A percentile compares a stretch with the other conserved stretches of the same genome.
phyloP scores from a whole-genome alignment of 2,113 vertebrate genomes.

The Oxyura jamaicensis region DNA sequence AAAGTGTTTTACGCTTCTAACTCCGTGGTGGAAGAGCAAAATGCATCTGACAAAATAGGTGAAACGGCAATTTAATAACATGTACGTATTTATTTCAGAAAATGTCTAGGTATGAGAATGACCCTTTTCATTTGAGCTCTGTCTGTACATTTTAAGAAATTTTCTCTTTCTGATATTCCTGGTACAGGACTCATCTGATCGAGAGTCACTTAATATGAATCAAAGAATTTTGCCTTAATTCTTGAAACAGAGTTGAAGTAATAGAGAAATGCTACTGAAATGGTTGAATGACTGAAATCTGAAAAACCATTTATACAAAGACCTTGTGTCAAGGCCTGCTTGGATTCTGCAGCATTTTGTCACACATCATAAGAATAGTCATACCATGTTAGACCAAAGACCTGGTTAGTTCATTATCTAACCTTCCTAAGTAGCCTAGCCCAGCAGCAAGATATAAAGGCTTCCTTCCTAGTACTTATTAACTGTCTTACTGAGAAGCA shows the following conservation, averaged over 20 bases:
- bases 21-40: background rate
- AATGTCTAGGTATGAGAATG: background rate
- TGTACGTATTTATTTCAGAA: background rate
- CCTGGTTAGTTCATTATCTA: background rate
- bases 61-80: background rate
- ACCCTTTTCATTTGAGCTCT: background rate
- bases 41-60: background rate
- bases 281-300: background rate
- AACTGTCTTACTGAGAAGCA: background rate
- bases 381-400: background rate
- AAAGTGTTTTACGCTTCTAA: background rate
- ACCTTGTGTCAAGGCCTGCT: background rate
- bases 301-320: background rate
- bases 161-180: background rate
- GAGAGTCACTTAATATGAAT: background rate
- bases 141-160: background rate
- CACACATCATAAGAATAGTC: background rate
- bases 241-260: background rate
- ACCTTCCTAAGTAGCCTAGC: background rate
- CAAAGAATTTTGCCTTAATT: background rate
- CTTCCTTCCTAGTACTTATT: background rate
- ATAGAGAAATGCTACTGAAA: background rate
- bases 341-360: background rate
- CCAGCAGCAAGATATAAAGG: background rate
- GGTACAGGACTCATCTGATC: background rate